phyloP scores from a whole-genome alignment of 2,113 vertebrate species.

The Pelmatolapia mariae region DNA sequence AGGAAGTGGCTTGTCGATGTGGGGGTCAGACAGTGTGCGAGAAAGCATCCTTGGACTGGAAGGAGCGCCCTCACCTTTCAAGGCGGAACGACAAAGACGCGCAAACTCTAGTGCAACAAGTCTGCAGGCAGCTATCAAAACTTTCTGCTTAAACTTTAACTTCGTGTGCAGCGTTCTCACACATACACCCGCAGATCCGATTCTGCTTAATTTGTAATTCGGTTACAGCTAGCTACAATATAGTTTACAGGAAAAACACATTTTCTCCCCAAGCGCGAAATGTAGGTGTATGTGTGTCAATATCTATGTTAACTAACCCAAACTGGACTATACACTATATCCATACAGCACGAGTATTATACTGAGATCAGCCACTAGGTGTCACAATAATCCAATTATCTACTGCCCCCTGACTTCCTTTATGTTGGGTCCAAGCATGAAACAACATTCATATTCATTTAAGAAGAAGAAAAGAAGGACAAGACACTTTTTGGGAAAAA shows the following conservation, averaged over 20 bases:
- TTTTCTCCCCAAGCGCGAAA: not conserved
- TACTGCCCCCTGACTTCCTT: not conserved
- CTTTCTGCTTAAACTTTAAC: not conserved
- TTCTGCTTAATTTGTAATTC: not conserved
- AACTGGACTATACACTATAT: not conserved
- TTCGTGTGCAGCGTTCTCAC: not conserved
- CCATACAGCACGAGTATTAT: not conserved
- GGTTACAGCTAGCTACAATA: not conserved
- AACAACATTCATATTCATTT: not conserved
- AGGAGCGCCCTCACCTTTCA: conserved; percentile 71
- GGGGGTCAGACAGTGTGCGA: conserved; percentile 55
- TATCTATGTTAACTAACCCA: not conserved
- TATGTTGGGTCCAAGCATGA: not conserved
- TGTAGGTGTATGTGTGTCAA: too few species aligned
- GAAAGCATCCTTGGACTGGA: conserved; percentile 41
- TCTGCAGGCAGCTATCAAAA: not conserved
- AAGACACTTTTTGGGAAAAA: conserved; percentile 17
- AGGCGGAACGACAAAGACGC: conserved; percentile 36
- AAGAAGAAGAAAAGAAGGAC: not conserved
- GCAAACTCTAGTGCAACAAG: not conserved
- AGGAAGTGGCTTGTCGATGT: conserved; percentile 68
- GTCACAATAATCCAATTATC: not conserved
- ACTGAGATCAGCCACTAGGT: conserved; percentile 11
- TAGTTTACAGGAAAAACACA: not conserved
- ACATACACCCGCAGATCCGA: not conserved